Evolutionary conservation across 2,797 vertebrate genomes (phyloP).

Genomic region (Poecilia gillii): DNA sequence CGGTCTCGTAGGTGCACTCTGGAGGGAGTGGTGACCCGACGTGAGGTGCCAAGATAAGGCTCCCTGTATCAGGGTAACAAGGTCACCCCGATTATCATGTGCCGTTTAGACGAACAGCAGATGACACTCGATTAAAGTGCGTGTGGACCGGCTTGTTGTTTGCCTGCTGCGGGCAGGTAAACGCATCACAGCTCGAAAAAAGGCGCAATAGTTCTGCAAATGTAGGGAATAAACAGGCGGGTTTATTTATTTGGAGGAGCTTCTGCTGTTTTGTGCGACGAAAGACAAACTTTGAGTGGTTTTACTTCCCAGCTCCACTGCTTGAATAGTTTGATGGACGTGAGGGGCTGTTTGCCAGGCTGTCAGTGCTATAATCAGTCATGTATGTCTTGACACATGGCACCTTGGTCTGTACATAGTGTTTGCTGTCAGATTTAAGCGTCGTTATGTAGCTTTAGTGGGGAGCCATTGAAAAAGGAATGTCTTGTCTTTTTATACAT

Average conservation of each 20-base stretch:
- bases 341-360: conserved; percentile 69
- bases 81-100: conserved; percentile 40
- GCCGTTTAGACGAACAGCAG: conserved; percentile 7
- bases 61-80: conserved; percentile 50
- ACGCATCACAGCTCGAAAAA: conserved; percentile 25
- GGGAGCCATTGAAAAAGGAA: conserved; percentile 52
- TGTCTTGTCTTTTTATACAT: conserved; percentile 60
- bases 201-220: conserved; percentile 22
- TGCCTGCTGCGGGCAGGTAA: conserved; percentile 44
- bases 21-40: conserved; percentile 54
- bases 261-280: conserved; percentile 12
- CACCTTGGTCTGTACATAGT: conserved; percentile 72
- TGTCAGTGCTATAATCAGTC: conserved; percentile 69
- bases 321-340: conserved; percentile 76
- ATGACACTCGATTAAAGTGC: conserved; percentile 24
- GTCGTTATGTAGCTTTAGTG: conserved; percentile 78
- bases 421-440: conserved; percentile 60
- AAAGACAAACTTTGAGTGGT: conserved; percentile 21
- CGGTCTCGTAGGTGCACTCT: conserved; percentile 40
- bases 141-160: conserved; percentile 24
- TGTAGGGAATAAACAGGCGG: background rate
- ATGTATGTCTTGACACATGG: conserved; percentile 78
- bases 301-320: conserved; percentile 21
- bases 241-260: conserved; percentile 3
- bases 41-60: conserved; percentile 39